Evolutionary conservation across 1,140 invertebrate genomes (phyloP).

Genomic region (Drosophila murphyi): DNA sequence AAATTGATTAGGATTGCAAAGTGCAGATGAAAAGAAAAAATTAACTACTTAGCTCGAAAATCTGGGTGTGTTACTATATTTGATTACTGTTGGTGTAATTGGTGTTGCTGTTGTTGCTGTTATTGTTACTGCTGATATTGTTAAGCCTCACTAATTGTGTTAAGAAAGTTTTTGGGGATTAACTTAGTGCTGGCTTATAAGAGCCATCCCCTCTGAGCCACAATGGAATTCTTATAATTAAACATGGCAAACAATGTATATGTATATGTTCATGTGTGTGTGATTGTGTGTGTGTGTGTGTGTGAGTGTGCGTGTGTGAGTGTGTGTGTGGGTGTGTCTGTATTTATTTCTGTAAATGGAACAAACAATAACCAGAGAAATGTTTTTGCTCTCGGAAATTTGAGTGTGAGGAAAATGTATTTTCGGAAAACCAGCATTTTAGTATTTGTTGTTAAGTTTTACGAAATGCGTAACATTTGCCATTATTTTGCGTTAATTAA

Average conservation of each 20-base stretch:
- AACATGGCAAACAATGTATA: not conserved
- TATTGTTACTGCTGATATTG: not conserved
- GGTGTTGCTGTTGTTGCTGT: not conserved
- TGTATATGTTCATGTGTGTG: too few species aligned
- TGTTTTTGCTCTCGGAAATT: not conserved
- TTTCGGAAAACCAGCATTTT: not conserved
- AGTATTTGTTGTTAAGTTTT: constrained; percentile 1
- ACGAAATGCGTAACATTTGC: constrained; percentile 26
- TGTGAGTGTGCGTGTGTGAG: not conserved
- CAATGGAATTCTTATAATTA: constrained; percentile 10
- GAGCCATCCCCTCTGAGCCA: not conserved
- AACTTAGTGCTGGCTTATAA: not conserved
- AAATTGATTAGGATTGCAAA: too few species aligned
- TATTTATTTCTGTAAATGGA: not conserved
- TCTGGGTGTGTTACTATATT: not conserved
- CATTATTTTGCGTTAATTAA: constrained; percentile 36
- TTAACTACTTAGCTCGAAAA: not conserved
- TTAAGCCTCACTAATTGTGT: not conserved
- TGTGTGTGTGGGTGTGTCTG: not conserved
- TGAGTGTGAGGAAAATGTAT: not conserved
- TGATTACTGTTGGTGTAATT: not conserved
- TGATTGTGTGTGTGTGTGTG: not conserved
- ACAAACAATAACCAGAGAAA: not conserved
- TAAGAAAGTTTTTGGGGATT: constrained; percentile 1
- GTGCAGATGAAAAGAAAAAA: not conserved